Conservation (phyloP, 1,140 invertebrate genomes). For the Gerris buenoi region DNA sequence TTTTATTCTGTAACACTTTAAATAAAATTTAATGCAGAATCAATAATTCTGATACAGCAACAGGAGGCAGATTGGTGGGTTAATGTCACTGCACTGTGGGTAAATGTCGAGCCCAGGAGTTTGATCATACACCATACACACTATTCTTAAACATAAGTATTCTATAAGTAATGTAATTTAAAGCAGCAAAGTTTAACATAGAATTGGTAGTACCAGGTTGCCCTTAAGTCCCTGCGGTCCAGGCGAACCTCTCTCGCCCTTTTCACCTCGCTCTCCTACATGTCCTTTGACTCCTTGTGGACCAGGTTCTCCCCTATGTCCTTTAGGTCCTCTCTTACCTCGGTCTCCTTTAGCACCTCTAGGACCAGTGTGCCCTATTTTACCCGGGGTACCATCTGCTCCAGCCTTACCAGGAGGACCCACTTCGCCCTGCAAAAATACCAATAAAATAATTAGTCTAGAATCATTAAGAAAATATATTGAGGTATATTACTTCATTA, state of each 20-base stretch:
- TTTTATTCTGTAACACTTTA: too few relatives aligned
- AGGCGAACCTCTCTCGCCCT: slow-evolving; percentile 45
- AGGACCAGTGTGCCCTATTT: slow-evolving; percentile 38
- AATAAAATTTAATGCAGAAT: too few relatives aligned
- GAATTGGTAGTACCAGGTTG: slow-evolving; percentile 31
- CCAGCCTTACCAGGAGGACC: slow-evolving; percentile 45
- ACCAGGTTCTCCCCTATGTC: slow-evolving; percentile 55
- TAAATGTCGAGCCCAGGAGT: too few relatives aligned
- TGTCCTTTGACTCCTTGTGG: slow-evolving; percentile 49
- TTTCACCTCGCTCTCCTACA: slow-evolving; percentile 53
- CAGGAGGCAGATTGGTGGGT: too few relatives aligned
- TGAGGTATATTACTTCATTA: too few relatives aligned
- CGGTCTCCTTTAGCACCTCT: slow-evolving; percentile 48
- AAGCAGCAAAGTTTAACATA: background rate
- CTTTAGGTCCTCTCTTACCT: slow-evolving; percentile 51
- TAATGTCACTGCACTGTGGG: too few relatives aligned
- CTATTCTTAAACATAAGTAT: slow-evolving; percentile 31
- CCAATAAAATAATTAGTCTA: too few relatives aligned
- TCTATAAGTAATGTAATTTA: background rate
- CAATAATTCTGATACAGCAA: too few relatives aligned
- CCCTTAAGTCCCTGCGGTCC: slow-evolving; percentile 31
- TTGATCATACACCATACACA: too few relatives aligned
- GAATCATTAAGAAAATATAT: too few relatives aligned
- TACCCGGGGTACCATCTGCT: slow-evolving; percentile 35
- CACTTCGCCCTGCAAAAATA: slow-evolving; percentile 46